Base-by-base conservation (phyloP, 2,113 vertebrate species). In the Nettapus auritus region DNA sequence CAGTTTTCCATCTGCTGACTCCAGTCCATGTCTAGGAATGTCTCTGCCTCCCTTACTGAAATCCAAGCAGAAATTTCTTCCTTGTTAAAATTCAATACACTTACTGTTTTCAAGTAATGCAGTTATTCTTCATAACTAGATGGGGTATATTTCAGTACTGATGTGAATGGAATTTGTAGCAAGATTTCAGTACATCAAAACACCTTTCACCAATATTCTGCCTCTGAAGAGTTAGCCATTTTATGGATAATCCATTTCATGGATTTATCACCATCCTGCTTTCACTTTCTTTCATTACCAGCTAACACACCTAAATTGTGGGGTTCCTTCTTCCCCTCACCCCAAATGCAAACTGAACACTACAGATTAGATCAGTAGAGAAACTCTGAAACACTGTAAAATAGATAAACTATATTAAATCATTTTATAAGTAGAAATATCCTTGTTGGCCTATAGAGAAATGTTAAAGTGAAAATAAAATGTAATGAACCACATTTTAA, bases 291-390 rank as follows among this genome's bases (percentile, higher is more conserved):
- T 75, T 63, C 50, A 26, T 23, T 77, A 26, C 23, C 44, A 60
- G 34, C 29, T 69, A 48, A 13, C 22, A 29, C 0, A 6, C 26
- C 57, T 86, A 1, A 42, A 60, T 20, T 21, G 44, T 0, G 0
- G 23, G 26, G n/a, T 21, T 79, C 36, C 13, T 85, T 62, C 16
- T 4, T 2, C 4, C 34, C 21, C 52, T 68, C 3, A 0, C 2
- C 12, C 26, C 48, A 28, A 70, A 13, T 14, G 13, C 28, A 34
- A 34, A 25, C 44, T 53, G 52, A 86, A 82, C 25, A 31, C 52
- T 40, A 36, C 29, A 56, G 20, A 38, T 13, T 42, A 62, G 6
- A 75, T 46, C 48, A 76, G 13, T 8, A 90, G 1, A 79, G 70
- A 33, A 26, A 75, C 26, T 18, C 33, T 8, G 22, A 60, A 56